These are phyloP conservation scores for Anguilla pacifica DNA, from an alignment of 2,797 vertebrate genomes.

Conservation along the genomic window DNA sequence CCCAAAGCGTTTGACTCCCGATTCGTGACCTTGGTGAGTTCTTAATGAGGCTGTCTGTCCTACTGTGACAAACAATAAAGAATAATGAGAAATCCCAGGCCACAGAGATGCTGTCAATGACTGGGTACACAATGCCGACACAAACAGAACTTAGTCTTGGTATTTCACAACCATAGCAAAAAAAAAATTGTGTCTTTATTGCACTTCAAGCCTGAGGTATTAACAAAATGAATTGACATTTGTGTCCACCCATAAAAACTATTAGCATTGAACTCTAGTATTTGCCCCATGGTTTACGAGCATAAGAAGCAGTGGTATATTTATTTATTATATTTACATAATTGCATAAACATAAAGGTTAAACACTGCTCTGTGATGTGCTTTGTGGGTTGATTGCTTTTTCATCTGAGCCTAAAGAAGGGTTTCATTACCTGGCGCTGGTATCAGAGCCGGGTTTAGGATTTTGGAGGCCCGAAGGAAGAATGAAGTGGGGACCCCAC, in stretches of 20 bases:
- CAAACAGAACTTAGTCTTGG: neutral
- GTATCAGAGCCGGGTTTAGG: no score
- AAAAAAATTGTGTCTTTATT: neutral
- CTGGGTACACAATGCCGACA: neutral
- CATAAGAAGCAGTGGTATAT: neutral
- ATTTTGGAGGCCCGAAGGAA: no score
- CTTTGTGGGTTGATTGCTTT: neutral
- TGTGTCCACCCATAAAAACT: neutral
- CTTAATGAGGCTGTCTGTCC: neutral
- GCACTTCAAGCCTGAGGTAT: neutral
- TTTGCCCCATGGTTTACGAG: neutral
- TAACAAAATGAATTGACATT: neutral
- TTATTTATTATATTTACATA: no score
- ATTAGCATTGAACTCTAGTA: neutral
- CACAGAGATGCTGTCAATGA: neutral
- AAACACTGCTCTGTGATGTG: neutral
- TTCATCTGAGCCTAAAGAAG: neutral
- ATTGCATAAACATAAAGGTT: neutral
- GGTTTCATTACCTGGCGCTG: neutral
- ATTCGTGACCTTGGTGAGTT: neutral
- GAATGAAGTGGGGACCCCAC: no score
- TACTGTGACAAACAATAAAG: neutral
- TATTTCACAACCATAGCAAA: neutral
- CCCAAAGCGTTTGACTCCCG: neutral
- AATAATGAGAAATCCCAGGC: neutral